Percentiles rank a stretch among this genome's conserved stretches.
These are phyloP conservation scores for Homarus gammarus DNA, from an alignment of 2,888 invertebrate species.

Conservation along the genomic window DNA sequence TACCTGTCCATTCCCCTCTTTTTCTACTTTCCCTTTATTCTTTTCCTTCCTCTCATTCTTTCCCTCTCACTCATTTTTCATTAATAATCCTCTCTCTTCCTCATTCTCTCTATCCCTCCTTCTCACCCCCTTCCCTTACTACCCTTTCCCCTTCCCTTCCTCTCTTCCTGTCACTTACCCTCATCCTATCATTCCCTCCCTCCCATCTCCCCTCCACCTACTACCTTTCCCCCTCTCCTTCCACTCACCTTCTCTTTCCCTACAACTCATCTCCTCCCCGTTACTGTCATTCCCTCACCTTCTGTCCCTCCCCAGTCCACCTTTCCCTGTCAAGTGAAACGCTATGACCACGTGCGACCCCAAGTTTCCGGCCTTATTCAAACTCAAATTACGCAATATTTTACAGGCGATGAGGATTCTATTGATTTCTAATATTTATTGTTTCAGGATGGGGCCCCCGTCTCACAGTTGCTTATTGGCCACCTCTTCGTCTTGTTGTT, in stretches of 20 bases:
- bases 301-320: not conserved
- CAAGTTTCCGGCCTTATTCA: slow-evolving; percentile 33
- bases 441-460: slow-evolving; percentile 3
- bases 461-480: slow-evolving; percentile 36
- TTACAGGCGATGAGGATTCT: slow-evolving; percentile 28
- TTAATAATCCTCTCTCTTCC: too few species aligned
- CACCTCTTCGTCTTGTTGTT: not conserved
- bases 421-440: slow-evolving; percentile 63
- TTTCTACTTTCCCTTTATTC: too few species aligned
- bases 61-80: too few species aligned
- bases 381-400: slow-evolving; percentile 48
- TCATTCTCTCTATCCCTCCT: too few species aligned
- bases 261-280: not conserved
- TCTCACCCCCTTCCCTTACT: not conserved
- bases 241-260: not conserved
- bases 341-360: slow-evolving; percentile 1
- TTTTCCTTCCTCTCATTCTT: too few species aligned
- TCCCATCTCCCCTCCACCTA: not conserved
- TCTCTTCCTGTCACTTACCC: not conserved
- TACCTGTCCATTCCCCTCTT: too few species aligned
- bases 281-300: not conserved
- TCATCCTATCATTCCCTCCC: not conserved
- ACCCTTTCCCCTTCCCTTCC: not conserved
- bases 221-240: not conserved
- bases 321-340: not conserved